Evolutionary conservation across 2,888 invertebrate genomes (phyloP).

Genomic region (Venustoraphidia nigricollis): DNA sequence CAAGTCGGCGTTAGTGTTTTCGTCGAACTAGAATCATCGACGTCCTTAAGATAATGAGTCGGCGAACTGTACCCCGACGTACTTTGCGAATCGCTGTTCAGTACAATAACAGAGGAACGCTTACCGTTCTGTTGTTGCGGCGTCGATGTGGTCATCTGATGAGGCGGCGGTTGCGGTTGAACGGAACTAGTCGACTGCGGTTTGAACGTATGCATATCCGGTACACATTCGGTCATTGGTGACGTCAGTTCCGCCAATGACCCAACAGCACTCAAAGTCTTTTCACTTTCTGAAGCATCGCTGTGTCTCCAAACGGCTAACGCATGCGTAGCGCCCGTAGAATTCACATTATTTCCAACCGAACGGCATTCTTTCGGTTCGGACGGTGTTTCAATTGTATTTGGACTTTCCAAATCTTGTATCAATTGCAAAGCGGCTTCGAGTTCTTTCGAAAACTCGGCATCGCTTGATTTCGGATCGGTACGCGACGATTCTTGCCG

Average conservation of each 20-base stretch:
- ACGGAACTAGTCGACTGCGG: constrained; percentile 11
- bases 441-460: constrained; percentile 31
- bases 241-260: constrained; percentile 25
- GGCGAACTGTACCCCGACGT: constrained; percentile 34
- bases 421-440: constrained; percentile 33
- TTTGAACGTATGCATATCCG: constrained; percentile 20
- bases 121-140: constrained; percentile 12
- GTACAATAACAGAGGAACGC: constrained; percentile 19
- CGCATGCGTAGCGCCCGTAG: constrained; percentile 15
- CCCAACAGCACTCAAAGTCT: constrained; percentile 28
- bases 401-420: constrained; percentile 33
- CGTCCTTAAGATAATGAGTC: constrained; percentile 16
- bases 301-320: constrained; percentile 25
- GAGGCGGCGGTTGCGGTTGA: neutral
- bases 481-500: constrained; percentile 21
- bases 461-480: constrained; percentile 24
- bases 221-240: constrained; percentile 22
- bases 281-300: constrained; percentile 24
- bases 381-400: constrained; percentile 30
- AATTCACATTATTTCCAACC: constrained; percentile 12
- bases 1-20: constrained; percentile 24
- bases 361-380: constrained; percentile 19
- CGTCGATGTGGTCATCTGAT: constrained; percentile 23
- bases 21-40: constrained; percentile 4
- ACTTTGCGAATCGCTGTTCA: constrained; percentile 27